Percentiles rank a stretch among this genome's conserved stretches.
Evolutionary conservation across 1,140 invertebrate species (phyloP).

Genomic region (Drusus annulatus): DNA sequence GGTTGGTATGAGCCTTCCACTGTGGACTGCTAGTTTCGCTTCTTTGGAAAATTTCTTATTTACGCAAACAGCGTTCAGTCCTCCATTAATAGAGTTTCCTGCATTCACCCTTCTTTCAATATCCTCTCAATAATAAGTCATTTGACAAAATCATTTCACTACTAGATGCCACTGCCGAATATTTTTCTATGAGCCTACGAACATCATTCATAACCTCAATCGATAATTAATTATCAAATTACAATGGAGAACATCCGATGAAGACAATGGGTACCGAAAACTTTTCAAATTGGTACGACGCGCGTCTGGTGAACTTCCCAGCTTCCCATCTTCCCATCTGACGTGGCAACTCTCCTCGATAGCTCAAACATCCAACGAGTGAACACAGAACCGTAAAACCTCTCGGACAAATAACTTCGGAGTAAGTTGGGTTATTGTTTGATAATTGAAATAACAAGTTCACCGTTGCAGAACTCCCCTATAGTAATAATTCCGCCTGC

Average conservation of each 20-base stretch:
- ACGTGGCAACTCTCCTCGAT: background rate
- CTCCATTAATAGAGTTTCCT: no score
- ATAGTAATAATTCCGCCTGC: conserved; percentile 7
- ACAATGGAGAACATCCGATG: background rate
- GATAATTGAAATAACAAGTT: conserved; percentile 56
- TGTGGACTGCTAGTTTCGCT: no score
- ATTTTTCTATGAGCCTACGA: no score
- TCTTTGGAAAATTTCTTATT: no score
- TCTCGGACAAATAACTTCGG: conserved; percentile 28
- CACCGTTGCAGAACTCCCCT: conserved; percentile 35
- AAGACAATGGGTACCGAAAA: conserved; percentile 12
- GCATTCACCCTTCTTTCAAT: no score
- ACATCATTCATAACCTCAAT: no score
- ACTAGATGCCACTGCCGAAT: no score
- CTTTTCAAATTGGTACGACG: conserved; percentile 5
- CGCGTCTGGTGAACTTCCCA: background rate
- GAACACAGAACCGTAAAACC: background rate
- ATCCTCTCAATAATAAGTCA: no score
- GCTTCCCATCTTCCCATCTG: background rate
- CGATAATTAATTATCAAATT: background rate
- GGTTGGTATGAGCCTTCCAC: no score
- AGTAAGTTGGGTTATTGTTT: conserved; percentile 50
- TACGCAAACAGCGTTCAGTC: no score
- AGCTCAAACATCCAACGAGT: background rate
- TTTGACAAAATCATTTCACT: no score